Evolutionary conservation across 53 echinoderm and acorn worm species (phyloP), one percentile per base, ranked within the genome.

Genomic region (Paracentrotus lividus): DNA sequence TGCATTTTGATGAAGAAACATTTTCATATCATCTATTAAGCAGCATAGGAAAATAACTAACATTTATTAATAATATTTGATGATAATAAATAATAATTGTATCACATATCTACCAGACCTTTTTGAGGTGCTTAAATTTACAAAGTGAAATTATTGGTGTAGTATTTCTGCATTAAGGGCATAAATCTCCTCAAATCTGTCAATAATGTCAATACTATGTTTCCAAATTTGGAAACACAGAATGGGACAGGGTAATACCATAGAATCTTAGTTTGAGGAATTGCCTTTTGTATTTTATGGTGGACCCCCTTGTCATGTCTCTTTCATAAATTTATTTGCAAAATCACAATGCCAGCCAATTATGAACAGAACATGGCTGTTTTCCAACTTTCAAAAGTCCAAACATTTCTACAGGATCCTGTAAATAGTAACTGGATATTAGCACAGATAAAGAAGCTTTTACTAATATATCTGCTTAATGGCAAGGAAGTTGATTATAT

Each of bases 391-490:
- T 72, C 40, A 18, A 38, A 40, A 72, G 40, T 40, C 72, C 72
- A 27, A 38, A 72, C 5, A 72, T 72, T 36, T 5, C 72, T 16
- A 20, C 72, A 20, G 40, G 15, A 72, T 72, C 72, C 72, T 72
- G 36, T 72, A 40, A 72, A 72, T 72, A 72, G 72, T 72, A 72
- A 72, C 40, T 18, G 40, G 72, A 72, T 72, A 72, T 72, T 13
- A 47, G n/a, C n/a, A 47, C 49, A 85, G 85, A 85, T 85, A 85
- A 85, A 85, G 51, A 85, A 85, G 47, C 49, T 85, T 85, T 85
- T 26, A 27, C 20, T 26, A 85, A 49, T 3, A 47, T 45, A 26
- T 85, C 85, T 49, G 47, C 9, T 2, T 16, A 49, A 2, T 85
- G 4, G 8, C 29, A 47, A 85, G 85, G 85, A 85, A 85, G 27